Conservation (phyloP, 2,797 vertebrate genomes). For the Pangasius macronema region DNA sequence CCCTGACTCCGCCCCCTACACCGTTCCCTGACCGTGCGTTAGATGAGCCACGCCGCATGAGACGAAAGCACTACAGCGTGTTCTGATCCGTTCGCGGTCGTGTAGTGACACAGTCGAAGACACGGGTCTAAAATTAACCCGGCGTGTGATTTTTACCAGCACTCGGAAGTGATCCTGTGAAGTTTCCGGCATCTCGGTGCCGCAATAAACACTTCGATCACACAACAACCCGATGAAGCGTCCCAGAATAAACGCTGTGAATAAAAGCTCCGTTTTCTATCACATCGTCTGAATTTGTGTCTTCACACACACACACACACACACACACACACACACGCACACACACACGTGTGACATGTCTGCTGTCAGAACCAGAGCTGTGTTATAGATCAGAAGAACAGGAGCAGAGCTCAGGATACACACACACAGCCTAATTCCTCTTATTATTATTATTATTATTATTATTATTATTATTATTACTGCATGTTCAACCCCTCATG, state of each 20-base stretch:
- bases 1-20: background rate
- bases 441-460: background rate
- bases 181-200: background rate
- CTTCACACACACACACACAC: background rate
- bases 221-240: background rate
- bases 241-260: constrained; percentile 23
- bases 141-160: constrained; percentile 6
- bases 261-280: background rate
- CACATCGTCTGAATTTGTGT: background rate
- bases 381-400: background rate
- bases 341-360: background rate
- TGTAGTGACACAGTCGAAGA: background rate
- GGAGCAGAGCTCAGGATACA: background rate
- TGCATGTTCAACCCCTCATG: background rate
- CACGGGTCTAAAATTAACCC: background rate
- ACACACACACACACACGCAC: constrained; percentile 14
- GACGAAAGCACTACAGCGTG: background rate
- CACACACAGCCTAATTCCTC: no score
- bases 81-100: background rate
- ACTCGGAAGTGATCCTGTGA: constrained; percentile 13
- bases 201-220: constrained; percentile 13
- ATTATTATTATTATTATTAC: background rate
- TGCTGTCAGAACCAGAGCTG: constrained; percentile 3
- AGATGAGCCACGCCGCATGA: no score
- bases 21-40: background rate